Base-by-base conservation (phyloP, 2,797 vertebrate genomes). In the Numenius phaeopus region DNA sequence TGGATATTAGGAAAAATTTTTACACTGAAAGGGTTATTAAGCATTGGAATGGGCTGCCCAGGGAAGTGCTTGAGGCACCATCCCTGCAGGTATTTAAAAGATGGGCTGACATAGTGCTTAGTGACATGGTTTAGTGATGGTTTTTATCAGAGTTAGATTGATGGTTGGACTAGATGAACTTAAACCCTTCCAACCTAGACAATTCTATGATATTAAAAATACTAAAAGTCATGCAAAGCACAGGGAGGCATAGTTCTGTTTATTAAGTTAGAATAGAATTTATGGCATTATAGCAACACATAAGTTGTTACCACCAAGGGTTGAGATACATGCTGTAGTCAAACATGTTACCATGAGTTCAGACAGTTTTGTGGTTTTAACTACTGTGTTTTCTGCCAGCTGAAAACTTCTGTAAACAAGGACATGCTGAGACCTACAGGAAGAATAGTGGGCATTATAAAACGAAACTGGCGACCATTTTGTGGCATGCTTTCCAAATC, bases 401-500 rank as follows among this genome's bases (percentile, higher is more conserved):
- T 99, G 95, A 99, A 98, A 96, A 92, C 91, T 78, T 89, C 96
- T 13, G 55, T 95, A 89, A 97, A 72, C 17, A 98, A 98, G 34
- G 98, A 97, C 26, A 98, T 98, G 97, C 96, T 98, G 93, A 99
- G 99, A 92, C 98, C 99, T 65, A 99, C 99, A 2, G 99, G 99
- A 54, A 99, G 96, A 97, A 98, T 99, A 2, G 99, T 99, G 87
- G 99, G 99, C 67, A 99, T 99, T 96, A 99, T 99, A 96, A 99
- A 99, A 97, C 98, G 99, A 87, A 99, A 99, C 97, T 99, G 99
- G 99, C 99, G 99, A 89, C 99, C 99, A 0, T 99, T 99, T 92
- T 99, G 99, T 93, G 99, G 99, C 83, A 99, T 99, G 99, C 98
- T 99, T 89, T 99, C 98, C 87, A 98, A 98, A 75, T 99, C 99